These are phyloP conservation scores for Nothocercus nigrocapillus DNA, from an alignment of 2,113 vertebrate genomes.

Conservation along the genomic window DNA sequence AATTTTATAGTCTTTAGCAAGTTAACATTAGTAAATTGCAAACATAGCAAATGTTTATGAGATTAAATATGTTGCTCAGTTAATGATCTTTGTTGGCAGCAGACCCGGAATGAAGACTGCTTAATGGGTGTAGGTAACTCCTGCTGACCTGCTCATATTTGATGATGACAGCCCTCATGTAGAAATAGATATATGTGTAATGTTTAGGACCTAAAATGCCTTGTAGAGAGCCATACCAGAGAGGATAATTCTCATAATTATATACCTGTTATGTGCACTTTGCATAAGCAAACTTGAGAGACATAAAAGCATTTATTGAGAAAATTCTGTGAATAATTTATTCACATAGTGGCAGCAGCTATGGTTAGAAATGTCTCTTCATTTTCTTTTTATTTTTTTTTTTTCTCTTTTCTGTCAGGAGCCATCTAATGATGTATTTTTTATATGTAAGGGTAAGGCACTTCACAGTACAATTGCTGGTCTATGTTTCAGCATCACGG, in stretches of 20 bases:
- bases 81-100: slow-evolving; percentile 31
- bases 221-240: not conserved
- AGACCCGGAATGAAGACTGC: not conserved
- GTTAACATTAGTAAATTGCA: not conserved
- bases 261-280: not conserved
- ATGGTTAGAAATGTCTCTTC: not conserved
- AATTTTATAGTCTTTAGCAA: not conserved
- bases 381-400: not conserved
- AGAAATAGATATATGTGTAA: not conserved
- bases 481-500: not conserved
- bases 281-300: not conserved
- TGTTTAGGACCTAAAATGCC: not conserved
- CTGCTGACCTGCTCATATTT: not conserved
- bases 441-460: not conserved
- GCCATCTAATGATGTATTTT: not conserved
- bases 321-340: not conserved
- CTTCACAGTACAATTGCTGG: not conserved
- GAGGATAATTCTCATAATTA: slow-evolving; percentile 17
- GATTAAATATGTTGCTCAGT: not conserved
- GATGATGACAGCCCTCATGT: not conserved
- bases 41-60: slow-evolving; percentile 7
- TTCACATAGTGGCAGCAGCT: not conserved
- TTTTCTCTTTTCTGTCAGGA: not conserved
- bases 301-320: not conserved
- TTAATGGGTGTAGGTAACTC: not conserved